Percentiles rank a stretch among this genome's conserved stretches.
phyloP scores from a whole-genome alignment of 2,888 invertebrate genomes.

The Minunthozetes semirufus region DNA sequence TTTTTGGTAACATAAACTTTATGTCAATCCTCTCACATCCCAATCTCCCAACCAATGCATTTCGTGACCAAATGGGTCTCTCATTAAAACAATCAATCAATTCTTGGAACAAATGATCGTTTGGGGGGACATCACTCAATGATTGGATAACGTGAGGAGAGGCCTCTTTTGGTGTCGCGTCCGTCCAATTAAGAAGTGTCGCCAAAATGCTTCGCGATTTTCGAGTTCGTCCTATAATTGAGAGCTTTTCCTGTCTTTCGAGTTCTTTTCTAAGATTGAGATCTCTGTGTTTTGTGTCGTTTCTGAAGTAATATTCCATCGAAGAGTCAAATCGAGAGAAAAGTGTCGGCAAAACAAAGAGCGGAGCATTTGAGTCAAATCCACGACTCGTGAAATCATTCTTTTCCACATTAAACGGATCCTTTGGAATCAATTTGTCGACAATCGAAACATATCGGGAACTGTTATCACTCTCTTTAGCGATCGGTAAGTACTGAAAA shows the following conservation, averaged over 20 bases:
- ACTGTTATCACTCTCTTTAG: not conserved
- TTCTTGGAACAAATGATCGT: slow-evolving; percentile 20
- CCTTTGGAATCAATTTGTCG: slow-evolving; percentile 50
- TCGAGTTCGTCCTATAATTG: slow-evolving; percentile 30
- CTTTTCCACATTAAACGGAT: slow-evolving; percentile 44
- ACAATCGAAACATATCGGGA: slow-evolving; percentile 55
- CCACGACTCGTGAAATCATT: slow-evolving; percentile 50
- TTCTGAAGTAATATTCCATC: slow-evolving; percentile 46
- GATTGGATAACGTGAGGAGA: not conserved
- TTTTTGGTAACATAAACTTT: slow-evolving; percentile 69
- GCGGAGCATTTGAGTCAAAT: slow-evolving; percentile 53
- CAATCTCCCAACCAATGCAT: slow-evolving; percentile 56
- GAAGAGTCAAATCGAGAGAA: slow-evolving; percentile 67
- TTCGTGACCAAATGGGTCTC: slow-evolving; percentile 81
- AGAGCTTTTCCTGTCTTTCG: slow-evolving; percentile 23
- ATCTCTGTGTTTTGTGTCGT: slow-evolving; percentile 36
- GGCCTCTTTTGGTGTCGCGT: slow-evolving; percentile 30
- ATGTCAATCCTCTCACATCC: slow-evolving; percentile 48
- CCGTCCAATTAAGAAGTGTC: slow-evolving; percentile 23
- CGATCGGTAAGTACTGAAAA: slow-evolving; percentile 80
- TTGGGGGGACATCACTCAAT: not conserved
- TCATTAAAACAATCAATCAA: slow-evolving; percentile 64
- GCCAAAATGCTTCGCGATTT: slow-evolving; percentile 29
- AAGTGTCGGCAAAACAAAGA: slow-evolving; percentile 66
- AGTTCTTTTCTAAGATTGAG: slow-evolving; percentile 6